phyloP scores from a whole-genome alignment of 2,888 invertebrate species.

The Drosophila subsilvestris region DNA sequence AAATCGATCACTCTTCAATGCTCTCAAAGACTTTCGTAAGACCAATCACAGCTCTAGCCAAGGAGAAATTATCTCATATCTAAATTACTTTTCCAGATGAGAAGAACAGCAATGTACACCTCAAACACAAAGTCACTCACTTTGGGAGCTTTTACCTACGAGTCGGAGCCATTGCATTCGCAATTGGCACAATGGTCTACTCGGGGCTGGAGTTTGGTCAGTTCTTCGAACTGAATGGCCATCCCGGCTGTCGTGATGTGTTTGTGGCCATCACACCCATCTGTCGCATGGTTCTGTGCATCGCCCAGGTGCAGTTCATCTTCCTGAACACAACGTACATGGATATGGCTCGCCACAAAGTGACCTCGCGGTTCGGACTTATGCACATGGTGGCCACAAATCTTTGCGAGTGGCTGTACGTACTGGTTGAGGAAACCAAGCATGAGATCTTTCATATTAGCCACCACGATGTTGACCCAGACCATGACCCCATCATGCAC shows the following conservation, averaged over 20 bases:
- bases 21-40: conserved; percentile 85
- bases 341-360: conserved; percentile 87
- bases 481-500: conserved; percentile 51
- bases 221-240: conserved; percentile 89
- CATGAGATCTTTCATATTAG: conserved; percentile 92
- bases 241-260: conserved; percentile 87
- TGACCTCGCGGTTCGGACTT: conserved; percentile 93
- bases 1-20: conserved; percentile 87
- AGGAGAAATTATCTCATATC: not conserved
- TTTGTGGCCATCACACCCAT: conserved; percentile 91
- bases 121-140: conserved; percentile 85
- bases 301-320: conserved; percentile 96
- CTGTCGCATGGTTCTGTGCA: conserved; percentile 92
- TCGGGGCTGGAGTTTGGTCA: conserved; percentile 90
- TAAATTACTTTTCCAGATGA: conserved; percentile 70
- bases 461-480: conserved; percentile 78
- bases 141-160: conserved; percentile 95
- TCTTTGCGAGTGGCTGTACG: conserved; percentile 95
- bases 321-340: conserved; percentile 93
- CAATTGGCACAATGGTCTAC: conserved; percentile 89
- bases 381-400: conserved; percentile 97
- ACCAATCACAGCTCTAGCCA: conserved; percentile 5
- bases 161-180: conserved; percentile 89
- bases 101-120: conserved; percentile 81
- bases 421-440: conserved; percentile 93